Conservation (phyloP, 1,140 invertebrate species). For the Neodiprion lecontei region DNA sequence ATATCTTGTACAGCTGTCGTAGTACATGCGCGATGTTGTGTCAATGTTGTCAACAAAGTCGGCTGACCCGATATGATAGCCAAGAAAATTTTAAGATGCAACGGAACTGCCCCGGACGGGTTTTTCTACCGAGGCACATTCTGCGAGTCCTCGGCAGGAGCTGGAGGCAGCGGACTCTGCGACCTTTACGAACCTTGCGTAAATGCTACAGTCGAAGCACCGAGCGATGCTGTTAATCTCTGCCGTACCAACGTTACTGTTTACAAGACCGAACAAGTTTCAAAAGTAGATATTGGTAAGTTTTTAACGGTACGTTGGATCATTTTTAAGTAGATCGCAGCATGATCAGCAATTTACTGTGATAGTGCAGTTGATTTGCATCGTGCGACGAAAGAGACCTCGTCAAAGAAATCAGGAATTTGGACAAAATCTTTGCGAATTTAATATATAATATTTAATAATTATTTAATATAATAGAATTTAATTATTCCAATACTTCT, state of each 20-base stretch:
- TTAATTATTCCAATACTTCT: background rate
- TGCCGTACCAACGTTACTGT: slow-evolving; percentile 31
- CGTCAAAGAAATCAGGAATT: too few relatives aligned
- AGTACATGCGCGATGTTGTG: background rate
- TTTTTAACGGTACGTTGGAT: background rate
- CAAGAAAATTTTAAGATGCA: slow-evolving; percentile 32
- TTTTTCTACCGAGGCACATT: slow-evolving; percentile 40
- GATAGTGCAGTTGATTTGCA: too few relatives aligned
- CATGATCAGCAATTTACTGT: too few relatives aligned
- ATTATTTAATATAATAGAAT: too few relatives aligned
- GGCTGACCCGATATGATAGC: too few relatives aligned
- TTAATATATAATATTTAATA: too few relatives aligned
- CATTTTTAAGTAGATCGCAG: too few relatives aligned
- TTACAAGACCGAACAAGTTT: slow-evolving; percentile 31
- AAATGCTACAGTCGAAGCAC: slow-evolving; percentile 38
- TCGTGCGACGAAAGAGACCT: too few relatives aligned
- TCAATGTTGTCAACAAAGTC: background rate
- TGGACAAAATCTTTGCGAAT: too few relatives aligned
- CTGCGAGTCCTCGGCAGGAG: slow-evolving; percentile 41
- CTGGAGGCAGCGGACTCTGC: slow-evolving; percentile 37
- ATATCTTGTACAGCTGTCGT: background rate
- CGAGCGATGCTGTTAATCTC: slow-evolving; percentile 26
- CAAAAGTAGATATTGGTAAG: slow-evolving; percentile 30
- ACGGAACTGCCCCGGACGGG: slow-evolving; percentile 34
- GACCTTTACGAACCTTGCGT: slow-evolving; percentile 39